phyloP scores from a whole-genome alignment of 2,797 vertebrate species.

The Tokudaia tokunoshimensis region DNA sequence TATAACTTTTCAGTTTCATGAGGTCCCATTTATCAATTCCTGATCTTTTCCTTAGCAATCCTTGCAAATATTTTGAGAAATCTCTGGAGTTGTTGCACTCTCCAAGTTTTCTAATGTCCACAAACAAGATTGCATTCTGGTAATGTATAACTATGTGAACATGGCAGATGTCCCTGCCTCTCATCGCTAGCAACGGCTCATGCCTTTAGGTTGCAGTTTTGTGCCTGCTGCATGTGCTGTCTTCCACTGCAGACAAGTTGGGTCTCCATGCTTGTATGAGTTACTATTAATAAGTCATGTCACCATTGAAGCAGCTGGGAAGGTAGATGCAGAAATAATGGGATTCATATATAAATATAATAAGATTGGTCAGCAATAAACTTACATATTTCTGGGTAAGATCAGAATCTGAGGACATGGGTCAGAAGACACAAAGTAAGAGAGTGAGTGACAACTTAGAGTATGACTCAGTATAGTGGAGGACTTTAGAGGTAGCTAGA shows the following conservation, averaged over 20 bases:
- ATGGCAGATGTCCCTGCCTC: background rate
- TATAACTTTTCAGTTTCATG: no score
- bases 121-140: background rate
- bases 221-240: background rate
- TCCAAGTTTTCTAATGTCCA: background rate
- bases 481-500: background rate
- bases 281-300: background rate
- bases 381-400: conserved; percentile 34
- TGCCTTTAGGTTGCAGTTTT: background rate
- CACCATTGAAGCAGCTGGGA: background rate
- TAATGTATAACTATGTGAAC: background rate
- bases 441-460: background rate
- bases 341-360: background rate
- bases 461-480: background rate
- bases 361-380: background rate
- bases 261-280: background rate
- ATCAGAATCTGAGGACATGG: background rate
- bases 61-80: background rate
- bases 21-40: no score
- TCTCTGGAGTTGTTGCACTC: background rate
- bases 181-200: background rate
- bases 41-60: background rate
- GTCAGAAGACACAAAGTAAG: background rate
- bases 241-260: background rate
- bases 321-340: background rate